phyloP scores from a whole-genome alignment of 2,113 vertebrate genomes.

The Saimiri boliviensis region DNA sequence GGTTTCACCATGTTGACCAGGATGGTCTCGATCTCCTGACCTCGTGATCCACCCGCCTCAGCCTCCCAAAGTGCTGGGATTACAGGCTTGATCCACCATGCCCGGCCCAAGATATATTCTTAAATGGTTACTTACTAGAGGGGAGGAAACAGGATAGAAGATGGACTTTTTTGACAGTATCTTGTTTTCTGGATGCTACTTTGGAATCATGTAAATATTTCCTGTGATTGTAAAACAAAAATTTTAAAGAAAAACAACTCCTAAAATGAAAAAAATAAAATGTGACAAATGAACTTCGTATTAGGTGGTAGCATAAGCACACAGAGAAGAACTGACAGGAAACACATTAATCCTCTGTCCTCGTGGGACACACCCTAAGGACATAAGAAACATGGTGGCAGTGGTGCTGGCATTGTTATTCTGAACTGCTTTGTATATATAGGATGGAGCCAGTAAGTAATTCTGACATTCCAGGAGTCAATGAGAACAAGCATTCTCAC shows the following conservation, averaged over 20 bases:
- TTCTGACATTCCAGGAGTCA: neutral
- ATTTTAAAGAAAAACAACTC: neutral
- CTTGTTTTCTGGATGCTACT: conserved; percentile 16
- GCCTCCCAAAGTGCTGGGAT: no score
- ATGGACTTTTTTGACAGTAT: neutral
- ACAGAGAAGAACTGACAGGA: neutral
- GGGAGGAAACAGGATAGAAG: neutral
- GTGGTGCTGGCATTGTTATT: neutral
- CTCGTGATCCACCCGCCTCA: no score
- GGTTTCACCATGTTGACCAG: no score
- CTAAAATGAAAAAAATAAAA: neutral
- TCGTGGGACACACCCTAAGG: neutral
- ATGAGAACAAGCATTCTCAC: neutral
- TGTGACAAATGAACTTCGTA: neutral
- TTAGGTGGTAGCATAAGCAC: neutral
- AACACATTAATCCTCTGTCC: neutral
- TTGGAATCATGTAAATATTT: neutral
- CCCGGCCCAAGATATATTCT: no score
- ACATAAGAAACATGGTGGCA: neutral
- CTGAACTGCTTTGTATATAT: neutral
- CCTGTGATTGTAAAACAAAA: neutral
- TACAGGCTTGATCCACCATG: no score
- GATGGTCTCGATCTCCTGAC: no score
- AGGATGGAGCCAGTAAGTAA: neutral
- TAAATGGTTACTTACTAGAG: neutral